Evolutionary conservation across 2,888 invertebrate species (phyloP), one percentile per base, ranked within the genome.

Genomic region (Deilephila elpenor): DNA sequence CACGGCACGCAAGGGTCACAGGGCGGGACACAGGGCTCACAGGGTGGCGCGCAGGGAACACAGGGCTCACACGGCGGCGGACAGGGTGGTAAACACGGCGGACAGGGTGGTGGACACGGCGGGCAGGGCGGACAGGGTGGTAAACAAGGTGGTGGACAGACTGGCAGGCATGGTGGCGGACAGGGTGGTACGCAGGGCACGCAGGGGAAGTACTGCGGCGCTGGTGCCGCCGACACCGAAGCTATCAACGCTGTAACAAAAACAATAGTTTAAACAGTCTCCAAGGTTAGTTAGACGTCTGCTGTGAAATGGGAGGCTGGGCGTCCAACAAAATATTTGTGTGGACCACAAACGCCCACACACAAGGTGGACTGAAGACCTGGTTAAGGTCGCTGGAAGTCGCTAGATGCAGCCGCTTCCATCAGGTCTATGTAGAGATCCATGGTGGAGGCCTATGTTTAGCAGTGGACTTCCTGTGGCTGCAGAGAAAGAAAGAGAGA

Each of bases 201-300:
- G 61, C 32, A n/a, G 19, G 56, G 82, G 75, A 77, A 77, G 73
- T 76, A 83, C 79, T 88, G 88, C 56, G 90, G 88, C 67, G 89
- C 78, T 25, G 92, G 91, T 29, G 89, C 88, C 71, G 89, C 89
- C 37, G 81, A 76, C 34, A 88, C 84, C 70, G 89, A 84, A 76
- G 89, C 89, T 84, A 92, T 77, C 64, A 93, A 82, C 75, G 88
- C 93, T 93, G 86, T 0, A 78, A 78, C 74, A 19, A 71, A 60
- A 75, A 61, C 3, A 32, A 32, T 32, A 32, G 32, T 32, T 32
- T 32, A 3, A 5, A 5, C 32, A 32, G 32, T 32, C 25, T 34
- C 59, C 32, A 6, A 73, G 53, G 29, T 29, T 20, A 37, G 5
- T 32, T 32, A 32, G 32, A 5, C 32, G 32, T 5, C 25, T 0